These are phyloP conservation scores for Anastrepha ludens DNA, from an alignment of 1,140 invertebrate species.

Conservation along the genomic window DNA sequence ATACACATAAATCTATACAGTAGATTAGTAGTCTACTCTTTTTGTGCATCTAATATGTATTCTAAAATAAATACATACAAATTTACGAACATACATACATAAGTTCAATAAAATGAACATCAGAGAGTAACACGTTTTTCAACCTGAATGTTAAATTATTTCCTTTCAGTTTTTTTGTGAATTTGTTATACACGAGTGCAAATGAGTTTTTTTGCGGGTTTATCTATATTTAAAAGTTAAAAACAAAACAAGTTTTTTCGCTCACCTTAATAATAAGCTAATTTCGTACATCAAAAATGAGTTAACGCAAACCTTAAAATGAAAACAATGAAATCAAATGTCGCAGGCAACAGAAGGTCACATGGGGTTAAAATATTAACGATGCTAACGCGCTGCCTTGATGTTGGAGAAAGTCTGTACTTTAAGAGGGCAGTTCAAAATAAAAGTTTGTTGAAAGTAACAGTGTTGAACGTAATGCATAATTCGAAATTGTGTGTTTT, in stretches of 20 bases:
- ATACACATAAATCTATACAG: too few species aligned
- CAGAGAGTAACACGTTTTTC: not conserved
- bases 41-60: not conserved
- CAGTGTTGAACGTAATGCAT: not conserved
- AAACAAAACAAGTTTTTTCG: not conserved
- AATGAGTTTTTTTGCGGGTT: not conserved
- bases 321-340: not conserved
- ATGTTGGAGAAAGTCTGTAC: conserved; percentile 12
- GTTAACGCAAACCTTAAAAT: conserved; percentile 13
- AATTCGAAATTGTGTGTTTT: not conserved
- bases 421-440: conserved; percentile 4
- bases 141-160: not conserved
- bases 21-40: too few species aligned
- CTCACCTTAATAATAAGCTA: not conserved
- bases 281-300: conserved; percentile 37
- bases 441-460: conserved; percentile 13
- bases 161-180: too few species aligned
- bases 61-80: not conserved
- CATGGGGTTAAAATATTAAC: not conserved
- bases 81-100: not conserved
- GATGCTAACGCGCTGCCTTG: not conserved
- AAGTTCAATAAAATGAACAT: not conserved
- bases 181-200: too few species aligned
- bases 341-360: conserved; percentile 4
- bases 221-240: not conserved